Evolutionary conservation across 2,797 vertebrate species (phyloP).

Genomic region (Sebastes minor): DNA sequence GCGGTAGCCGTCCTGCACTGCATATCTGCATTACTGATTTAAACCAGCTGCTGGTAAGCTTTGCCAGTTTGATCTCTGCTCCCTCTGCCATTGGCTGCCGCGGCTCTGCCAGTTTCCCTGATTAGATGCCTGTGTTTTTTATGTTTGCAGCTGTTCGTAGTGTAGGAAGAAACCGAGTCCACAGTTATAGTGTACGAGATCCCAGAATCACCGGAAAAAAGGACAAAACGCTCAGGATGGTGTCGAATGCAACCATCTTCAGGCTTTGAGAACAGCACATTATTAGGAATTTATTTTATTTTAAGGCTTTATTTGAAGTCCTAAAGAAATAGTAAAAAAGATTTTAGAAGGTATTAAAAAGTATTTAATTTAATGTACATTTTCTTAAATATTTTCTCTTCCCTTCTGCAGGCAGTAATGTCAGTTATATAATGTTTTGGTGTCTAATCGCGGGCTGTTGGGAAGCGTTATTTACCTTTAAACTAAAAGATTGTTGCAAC

Average conservation of each 20-base stretch:
- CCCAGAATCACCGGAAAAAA: slow-evolving; percentile 17
- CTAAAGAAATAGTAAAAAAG: no score
- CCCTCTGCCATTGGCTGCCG: slow-evolving; percentile 38
- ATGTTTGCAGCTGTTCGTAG: slow-evolving; percentile 58
- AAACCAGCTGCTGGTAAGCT: slow-evolving; percentile 59
- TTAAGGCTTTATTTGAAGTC: not conserved
- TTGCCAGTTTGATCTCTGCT: slow-evolving; percentile 59
- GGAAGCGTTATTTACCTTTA: not conserved
- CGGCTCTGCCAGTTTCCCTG: slow-evolving; percentile 47
- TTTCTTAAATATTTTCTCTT: not conserved
- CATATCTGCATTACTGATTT: slow-evolving; percentile 56
- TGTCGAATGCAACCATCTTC: not conserved
- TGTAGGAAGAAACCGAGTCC: slow-evolving; percentile 16
- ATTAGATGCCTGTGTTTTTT: slow-evolving; percentile 52
- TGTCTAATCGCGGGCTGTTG: not conserved
- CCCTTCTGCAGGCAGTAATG: not conserved
- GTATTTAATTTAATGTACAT: not conserved
- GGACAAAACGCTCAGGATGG: slow-evolving; percentile 20
- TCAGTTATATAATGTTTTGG: not conserved
- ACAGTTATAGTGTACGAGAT: not conserved
- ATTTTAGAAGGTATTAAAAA: not conserved
- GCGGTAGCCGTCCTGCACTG: slow-evolving; percentile 7
- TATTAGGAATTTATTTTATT: not conserved
- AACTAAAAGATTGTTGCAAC: not conserved
- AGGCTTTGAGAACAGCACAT: not conserved